Conservation (phyloP, 2,113 vertebrate genomes). For the Nematolebias whitei region DNA sequence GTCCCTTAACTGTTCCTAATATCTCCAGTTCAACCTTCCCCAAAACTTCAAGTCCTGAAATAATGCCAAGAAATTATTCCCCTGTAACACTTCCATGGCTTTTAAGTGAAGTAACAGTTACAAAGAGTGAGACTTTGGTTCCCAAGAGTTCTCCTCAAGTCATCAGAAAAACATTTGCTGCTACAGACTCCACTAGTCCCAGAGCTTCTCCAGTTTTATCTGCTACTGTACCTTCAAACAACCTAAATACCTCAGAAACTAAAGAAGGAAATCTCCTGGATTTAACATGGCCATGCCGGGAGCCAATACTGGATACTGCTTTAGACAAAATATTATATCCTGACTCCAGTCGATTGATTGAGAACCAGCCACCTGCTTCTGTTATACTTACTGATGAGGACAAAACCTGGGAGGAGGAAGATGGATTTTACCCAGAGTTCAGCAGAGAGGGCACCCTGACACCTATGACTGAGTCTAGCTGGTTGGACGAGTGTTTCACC, state of each 20-base stretch:
- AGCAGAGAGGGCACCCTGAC: constrained; percentile 68
- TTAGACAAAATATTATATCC: constrained; percentile 65
- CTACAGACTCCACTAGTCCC: constrained; percentile 46
- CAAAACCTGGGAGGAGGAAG: constrained; percentile 70
- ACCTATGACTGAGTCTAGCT: constrained; percentile 76
- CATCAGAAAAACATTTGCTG: constrained; percentile 48
- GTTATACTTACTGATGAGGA: constrained; percentile 55
- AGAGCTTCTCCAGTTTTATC: constrained; percentile 25
- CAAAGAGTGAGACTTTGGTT: constrained; percentile 40
- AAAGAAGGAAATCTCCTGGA: constrained; percentile 32
- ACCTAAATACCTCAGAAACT: constrained; percentile 28
- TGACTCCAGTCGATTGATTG: constrained; percentile 3
- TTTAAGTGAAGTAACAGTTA: constrained; percentile 46
- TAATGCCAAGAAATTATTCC: constrained; percentile 9
- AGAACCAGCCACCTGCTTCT: constrained; percentile 30
- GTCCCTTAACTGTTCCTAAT: constrained; percentile 43
- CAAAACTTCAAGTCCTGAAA: constrained; percentile 40
- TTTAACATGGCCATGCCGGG: constrained; percentile 65
- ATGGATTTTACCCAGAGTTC: constrained; percentile 53
- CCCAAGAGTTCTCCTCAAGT: constrained; percentile 47
- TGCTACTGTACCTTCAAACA: constrained; percentile 24
- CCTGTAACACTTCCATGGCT: constrained; percentile 20
- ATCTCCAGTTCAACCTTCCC: constrained; percentile 12
- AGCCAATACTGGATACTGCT: constrained; percentile 66
- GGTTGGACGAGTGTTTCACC: constrained; percentile 68